Base-by-base conservation (phyloP, 2,888 invertebrate species). In the Scaptodrosophila latifasciaeformis region DNA sequence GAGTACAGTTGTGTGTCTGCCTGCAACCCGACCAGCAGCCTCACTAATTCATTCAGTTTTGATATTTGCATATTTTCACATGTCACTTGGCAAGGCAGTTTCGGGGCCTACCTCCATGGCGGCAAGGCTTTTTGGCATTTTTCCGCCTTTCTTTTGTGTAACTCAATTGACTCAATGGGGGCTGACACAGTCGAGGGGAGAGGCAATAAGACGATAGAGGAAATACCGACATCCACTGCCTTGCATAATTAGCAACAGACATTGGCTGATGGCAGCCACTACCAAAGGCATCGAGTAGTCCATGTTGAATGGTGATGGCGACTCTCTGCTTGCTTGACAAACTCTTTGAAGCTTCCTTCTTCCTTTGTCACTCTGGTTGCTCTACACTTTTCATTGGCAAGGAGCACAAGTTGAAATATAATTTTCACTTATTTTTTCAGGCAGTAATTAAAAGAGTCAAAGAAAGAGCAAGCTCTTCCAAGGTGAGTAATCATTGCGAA, bases 1-100 rank as follows among this genome's bases (percentile, higher is more conserved):
- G 2, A 5, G 24, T 18, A 17, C 10, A 17, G 37, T 37, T 13
- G 17, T 10, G 15, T n/a, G 13, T 24, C 13, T 10, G 18, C 5
- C 9, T 15, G 13, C 18, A 5, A 13, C 15, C 3, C 13, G 17
- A 18, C 37, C 37, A 37, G 37, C 31, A 19, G 17, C 44, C 48
- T 44, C 61, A 61, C 47, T 70, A 57, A 74, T 71, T 75, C 71
- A 75, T 71, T 71, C 76, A 76, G 67, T 76, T 74, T 67, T 65
- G 74, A 70, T 77, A 69, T 81, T 81, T 77, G 81, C 75, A 78
- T 78, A 74, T 78, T 80, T 80, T 80, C 78, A 81, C 79, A 81
- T 80, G 79, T 80, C 79, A 81, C 63, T 77, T 76, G 62, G 58
- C 52, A 60, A 53, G 59, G 53, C 54, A 68, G 55, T 62, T 70